Evolutionary conservation across 2,888 invertebrate genomes (phyloP), one percentile per base, ranked within the genome.

Genomic region (Cryptus viduatorius): DNA sequence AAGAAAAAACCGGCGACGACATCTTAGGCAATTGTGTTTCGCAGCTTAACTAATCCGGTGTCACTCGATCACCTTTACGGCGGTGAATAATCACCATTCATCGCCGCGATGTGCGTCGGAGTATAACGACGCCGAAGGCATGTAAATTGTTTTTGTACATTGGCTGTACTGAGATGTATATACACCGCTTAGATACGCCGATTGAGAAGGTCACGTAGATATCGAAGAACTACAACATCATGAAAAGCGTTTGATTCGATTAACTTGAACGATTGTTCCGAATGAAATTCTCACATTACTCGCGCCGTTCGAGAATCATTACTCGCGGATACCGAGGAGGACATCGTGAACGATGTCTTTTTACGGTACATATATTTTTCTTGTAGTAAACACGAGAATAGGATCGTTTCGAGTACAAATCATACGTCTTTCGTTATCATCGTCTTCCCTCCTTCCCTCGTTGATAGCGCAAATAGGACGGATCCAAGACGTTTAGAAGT

Each of bases 381-480:
- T 82, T 85, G 83, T 86, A 83, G 83, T 65, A 76, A 68, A 79
- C 42, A 44, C 56, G 69, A 67, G 79, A 64, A 82, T 84, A 73
- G 81, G 14, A 79, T 81, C 67, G 85, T 85, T 82, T 85, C 77
- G 75, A 87, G 87, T 87, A 83, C 84, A 86, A 85, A 86, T 83
- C 78, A 53, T 64, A 78, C 83, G 79, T 82, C 84, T 71, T 82
- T 85, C 81, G 81, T 75, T 84, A 79, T 78, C 64, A 81, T 85
- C 87, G 87, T 87, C 87, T 86, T 87, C 86, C 86, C 64, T 37
- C 73, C 76, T 29, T 44, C 46, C 50, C 29, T 42, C 69, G 71
- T 72, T 73, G 82, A 83, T 83, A 83, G 82, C 71, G 59, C 53
- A 37, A 69, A 84, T 67, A 80, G 76, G 75, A 79, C 12, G 4